Conservation (phyloP, 2,113 vertebrate species). For the Himantopus leucocephalus region DNA sequence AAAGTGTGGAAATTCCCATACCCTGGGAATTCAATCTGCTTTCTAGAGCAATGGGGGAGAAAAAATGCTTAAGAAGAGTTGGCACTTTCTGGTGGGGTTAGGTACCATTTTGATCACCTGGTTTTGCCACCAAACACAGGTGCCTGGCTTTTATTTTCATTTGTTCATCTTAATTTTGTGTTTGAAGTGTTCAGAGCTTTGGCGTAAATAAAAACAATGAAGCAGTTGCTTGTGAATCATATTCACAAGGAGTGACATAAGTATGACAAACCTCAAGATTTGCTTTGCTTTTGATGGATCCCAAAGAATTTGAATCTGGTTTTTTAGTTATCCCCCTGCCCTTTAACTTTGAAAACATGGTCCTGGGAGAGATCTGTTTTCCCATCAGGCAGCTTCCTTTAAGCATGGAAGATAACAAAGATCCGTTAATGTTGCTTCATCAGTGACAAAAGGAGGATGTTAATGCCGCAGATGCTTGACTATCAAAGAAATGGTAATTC, state of each 20-base stretch:
- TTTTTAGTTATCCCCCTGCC: neutral
- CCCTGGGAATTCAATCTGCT: neutral
- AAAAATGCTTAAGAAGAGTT: neutral
- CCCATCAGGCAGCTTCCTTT: neutral
- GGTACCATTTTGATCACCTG: neutral
- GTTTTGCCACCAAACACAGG: neutral
- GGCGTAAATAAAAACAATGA: neutral
- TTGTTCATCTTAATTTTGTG: neutral
- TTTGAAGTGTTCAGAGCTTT: neutral
- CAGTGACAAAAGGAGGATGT: neutral
- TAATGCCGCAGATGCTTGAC: neutral
- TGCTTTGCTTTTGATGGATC: neutral
- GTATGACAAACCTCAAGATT: neutral
- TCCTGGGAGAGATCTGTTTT: neutral
- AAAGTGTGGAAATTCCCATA: neutral
- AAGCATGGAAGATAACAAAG: neutral
- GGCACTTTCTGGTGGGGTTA: neutral
- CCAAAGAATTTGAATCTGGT: neutral
- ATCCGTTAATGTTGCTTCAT: neutral
- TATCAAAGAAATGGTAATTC: neutral
- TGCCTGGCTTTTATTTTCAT: neutral
- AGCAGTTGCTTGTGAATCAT: neutral
- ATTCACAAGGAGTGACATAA: neutral
- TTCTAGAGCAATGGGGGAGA: neutral
- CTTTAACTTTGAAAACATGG: neutral